Evolutionary conservation across 2,113 vertebrate species (phyloP), one percentile per base, ranked within the genome.

Genomic region (Meles meles): DNA sequence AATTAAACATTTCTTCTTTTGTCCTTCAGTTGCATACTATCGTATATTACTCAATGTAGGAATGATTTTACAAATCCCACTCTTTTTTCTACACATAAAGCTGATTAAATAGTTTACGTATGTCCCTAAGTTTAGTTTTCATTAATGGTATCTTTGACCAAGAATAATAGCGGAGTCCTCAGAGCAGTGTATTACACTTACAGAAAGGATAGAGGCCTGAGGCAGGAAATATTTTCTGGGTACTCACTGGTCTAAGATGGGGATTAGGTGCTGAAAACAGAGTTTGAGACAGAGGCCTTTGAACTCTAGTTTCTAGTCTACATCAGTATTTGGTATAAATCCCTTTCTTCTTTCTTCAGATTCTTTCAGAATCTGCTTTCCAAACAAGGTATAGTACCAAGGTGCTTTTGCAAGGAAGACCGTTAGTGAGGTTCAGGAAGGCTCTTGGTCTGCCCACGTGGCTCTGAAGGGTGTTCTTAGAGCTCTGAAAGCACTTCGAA

Each of bases 111-210:
- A 29, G 80, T 89, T 63, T 84, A 34, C 63, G 17, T 31, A 49
- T 95, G 65, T 96, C 65, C 89, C 39, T 94, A 95, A 85, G 67
- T 90, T 84, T 84, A 14, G n/a, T 92, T 92, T 97, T 85, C 59
- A 67, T 72, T 76, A 72, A 71, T 39, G 21, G 6, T 88, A 6
- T 88, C 57, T 97, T 72, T 76, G 79, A 77, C 44, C 52, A 72
- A 71, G 61, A 95, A 96, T 47, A 93, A 81, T 52, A 82, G 55
- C 61, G 6, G 63, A 69, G 14, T 7, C 47, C 27, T 79, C 80
- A 80, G 42, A 96, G 37, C 25, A 44, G 29, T 88, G 13, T 6
- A n/a, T 67, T 92, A 27, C 20, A 3, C 37, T 92, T 67, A 7
- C 61, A 42, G 49, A 95, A 76, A 93, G 76, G 81, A 74, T 3